Evolutionary conservation across 2,797 vertebrate species (phyloP).

Genomic region (Craterocephalus amniculus): DNA sequence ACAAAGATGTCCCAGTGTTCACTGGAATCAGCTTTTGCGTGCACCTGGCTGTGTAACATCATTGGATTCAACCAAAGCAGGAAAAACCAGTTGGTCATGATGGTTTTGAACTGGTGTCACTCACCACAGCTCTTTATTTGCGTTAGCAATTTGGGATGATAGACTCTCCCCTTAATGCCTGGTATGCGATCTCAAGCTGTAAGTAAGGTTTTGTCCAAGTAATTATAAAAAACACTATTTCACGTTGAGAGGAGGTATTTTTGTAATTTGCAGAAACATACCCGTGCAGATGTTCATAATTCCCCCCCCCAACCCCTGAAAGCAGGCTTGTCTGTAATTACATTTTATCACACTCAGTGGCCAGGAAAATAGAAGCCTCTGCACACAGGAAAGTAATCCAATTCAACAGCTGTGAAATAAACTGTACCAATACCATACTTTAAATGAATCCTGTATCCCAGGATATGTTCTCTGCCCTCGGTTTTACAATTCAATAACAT

Average conservation of each 20-base stretch:
- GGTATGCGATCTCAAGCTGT: background rate
- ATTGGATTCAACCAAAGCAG: background rate
- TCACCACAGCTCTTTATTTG: background rate
- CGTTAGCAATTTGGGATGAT: background rate
- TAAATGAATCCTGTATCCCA: background rate
- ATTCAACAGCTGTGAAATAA: slow-evolving; percentile 5
- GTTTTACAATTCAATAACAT: slow-evolving; percentile 13
- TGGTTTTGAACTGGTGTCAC: background rate
- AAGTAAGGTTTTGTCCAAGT: background rate
- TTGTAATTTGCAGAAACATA: background rate
- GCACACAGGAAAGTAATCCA: background rate
- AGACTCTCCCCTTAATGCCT: background rate
- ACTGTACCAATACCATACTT: slow-evolving; percentile 2
- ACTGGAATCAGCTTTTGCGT: background rate
- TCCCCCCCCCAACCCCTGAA: background rate
- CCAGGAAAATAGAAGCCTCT: background rate
- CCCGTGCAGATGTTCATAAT: background rate
- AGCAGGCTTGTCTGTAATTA: background rate
- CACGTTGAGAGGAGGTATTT: background rate
- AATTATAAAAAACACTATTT: background rate
- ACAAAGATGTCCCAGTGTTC: background rate
- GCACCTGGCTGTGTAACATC: background rate
- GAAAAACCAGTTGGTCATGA: slow-evolving; percentile 32
- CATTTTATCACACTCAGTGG: background rate
- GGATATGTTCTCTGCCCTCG: slow-evolving; percentile 4